Evolutionary conservation across 1,140 invertebrate species (phyloP), one percentile per base, ranked within the genome.

Genomic region (Agraylea sexmaculata): DNA sequence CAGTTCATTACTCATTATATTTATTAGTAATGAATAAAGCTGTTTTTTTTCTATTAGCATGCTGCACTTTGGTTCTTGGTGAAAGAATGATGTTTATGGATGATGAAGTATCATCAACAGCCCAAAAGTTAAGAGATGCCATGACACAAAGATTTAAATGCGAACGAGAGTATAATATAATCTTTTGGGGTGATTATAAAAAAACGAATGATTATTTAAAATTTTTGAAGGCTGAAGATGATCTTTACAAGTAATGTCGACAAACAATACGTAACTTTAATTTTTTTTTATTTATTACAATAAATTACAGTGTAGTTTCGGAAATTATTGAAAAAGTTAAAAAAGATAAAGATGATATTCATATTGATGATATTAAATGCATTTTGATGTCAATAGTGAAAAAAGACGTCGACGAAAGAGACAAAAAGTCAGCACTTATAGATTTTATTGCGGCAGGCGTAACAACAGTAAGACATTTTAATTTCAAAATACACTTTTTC

Each of bases 381-480:
- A 78, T 87, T 21, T 83, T 86, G 51, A 70, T 78, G 33, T 81
- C 78, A 22, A 80, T 87, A 39, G 60, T 87, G 8, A 67, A 74
- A 11, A 75, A 80, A 23, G 71, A 71, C 43, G 58, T 87, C 31
- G 83, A 87, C 52, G 73, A 78, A 43, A 64, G 77, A 19, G 85
- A 89, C 55, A 87, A 87, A 56, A 85, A 82, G 54, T 82, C 82
- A 1, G 81, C 79, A 2, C 79, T 87, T 47, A 81, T 88, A 27
- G 86, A 90, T 59, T 87, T 87, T 52, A 83, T 88, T 48, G 81
- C 83, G 1, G 83, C 83, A 17, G 85, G 84, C 31, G 87, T 88
- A 56, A 81, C 87, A 59, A 87, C 85, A 48, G 81, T 84, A 56
- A 23, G 16, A 43, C 27, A 18, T 30, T 35, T 21, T 21, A 10